phyloP scores from a whole-genome alignment of 2,113 vertebrate species.

The Glaucidium brasilianum region DNA sequence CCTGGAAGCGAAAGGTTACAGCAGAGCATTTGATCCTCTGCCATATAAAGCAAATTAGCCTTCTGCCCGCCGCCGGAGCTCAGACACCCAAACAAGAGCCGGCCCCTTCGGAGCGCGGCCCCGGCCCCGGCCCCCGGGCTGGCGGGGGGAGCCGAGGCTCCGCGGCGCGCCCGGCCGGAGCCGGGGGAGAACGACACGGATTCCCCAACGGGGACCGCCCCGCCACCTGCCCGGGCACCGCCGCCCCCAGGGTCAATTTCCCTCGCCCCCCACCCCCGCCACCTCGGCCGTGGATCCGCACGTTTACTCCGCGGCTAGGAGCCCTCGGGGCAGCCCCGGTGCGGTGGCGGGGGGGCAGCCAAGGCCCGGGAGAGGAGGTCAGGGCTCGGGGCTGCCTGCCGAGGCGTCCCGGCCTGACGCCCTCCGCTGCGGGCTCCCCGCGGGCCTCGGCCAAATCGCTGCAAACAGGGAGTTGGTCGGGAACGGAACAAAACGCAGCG shows the following conservation, averaged over 20 bases:
- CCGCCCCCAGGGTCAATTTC: neutral
- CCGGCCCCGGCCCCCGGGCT: neutral
- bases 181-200: neutral
- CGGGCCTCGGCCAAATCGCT: neutral
- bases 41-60: slow-evolving; percentile 19
- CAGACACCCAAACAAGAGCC: neutral
- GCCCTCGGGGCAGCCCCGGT: neutral
- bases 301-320: neutral
- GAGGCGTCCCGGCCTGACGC: neutral
- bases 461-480: neutral
- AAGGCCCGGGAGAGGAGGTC: neutral
- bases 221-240: neutral
- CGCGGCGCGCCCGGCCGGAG: accelerated
- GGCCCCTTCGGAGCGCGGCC: neutral
- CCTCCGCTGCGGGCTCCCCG: neutral
- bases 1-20: neutral
- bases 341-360: too few species aligned
- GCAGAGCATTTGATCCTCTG: neutral
- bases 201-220: neutral
- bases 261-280: too few species aligned
- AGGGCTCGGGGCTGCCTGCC: neutral
- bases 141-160: neutral
- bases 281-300: neutral
- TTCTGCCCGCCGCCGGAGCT: neutral
- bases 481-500: neutral